Percentiles rank a stretch among this genome's conserved stretches.
Conservation (phyloP, 1,140 invertebrate species). For the Sinonovacula constricta region DNA sequence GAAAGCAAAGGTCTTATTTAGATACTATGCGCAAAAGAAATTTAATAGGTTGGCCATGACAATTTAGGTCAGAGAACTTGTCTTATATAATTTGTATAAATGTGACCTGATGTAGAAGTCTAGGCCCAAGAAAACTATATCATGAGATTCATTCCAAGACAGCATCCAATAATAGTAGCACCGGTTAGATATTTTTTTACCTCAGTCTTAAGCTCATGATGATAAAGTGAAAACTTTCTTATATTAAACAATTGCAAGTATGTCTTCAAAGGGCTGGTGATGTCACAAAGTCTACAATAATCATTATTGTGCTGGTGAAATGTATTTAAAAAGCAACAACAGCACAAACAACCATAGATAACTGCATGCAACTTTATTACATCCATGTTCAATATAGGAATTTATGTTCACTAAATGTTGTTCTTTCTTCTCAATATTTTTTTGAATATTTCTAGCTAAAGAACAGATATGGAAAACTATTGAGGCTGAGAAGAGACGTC, state of each 20-base stretch:
- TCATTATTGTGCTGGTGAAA: background rate
- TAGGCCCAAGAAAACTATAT: too few species aligned
- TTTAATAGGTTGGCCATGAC: too few species aligned
- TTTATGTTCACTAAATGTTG: background rate
- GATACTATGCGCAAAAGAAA: too few species aligned
- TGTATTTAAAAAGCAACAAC: background rate
- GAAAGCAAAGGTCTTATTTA: too few species aligned
- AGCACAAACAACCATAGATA: background rate
- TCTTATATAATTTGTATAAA: too few species aligned
- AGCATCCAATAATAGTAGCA: too few species aligned
- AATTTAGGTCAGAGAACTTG: too few species aligned
- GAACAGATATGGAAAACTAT: conserved; percentile 49
- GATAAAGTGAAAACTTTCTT: background rate
- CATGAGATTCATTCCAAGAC: too few species aligned
- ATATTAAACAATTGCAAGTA: background rate
- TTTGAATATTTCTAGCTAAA: conserved; percentile 52
- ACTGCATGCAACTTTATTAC: background rate
- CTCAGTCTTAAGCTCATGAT: conserved; percentile 49
- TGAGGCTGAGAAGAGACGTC: conserved; percentile 48
- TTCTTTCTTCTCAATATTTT: background rate
- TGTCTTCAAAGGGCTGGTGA: background rate
- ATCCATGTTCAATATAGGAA: background rate
- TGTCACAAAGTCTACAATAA: background rate
- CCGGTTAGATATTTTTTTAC: too few species aligned
- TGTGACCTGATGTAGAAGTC: too few species aligned